These are phyloP conservation scores for Leptinotarsa texana DNA, from an alignment of 1,140 invertebrate species.

Conservation along the genomic window DNA sequence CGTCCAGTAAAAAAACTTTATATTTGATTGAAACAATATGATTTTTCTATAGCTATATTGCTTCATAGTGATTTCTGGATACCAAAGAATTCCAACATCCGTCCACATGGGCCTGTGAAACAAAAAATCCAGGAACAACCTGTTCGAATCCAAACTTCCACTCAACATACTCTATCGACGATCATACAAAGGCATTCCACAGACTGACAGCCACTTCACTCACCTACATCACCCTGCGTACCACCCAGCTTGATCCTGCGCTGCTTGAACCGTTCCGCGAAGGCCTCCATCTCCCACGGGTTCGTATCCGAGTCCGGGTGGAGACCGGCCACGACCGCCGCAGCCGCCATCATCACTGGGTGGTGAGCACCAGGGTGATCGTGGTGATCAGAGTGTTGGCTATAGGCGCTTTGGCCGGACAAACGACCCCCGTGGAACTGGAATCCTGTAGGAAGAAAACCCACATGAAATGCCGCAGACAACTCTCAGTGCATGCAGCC, in stretches of 20 bases:
- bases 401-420: background rate
- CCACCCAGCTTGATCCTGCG: conserved; percentile 96
- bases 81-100: too few species aligned
- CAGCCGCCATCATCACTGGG: conserved; percentile 76
- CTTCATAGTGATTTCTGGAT: too few species aligned
- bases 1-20: too few species aligned
- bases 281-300: conserved; percentile 95
- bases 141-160: too few species aligned
- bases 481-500: background rate
- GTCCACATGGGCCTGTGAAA: too few species aligned
- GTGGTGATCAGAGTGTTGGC: conserved; percentile 54
- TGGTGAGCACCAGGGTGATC: conserved; percentile 64
- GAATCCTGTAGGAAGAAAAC: background rate
- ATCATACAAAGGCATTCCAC: too few species aligned
- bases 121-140: too few species aligned
- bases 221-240: conserved; percentile 94
- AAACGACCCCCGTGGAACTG: background rate
- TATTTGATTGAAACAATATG: too few species aligned
- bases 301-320: conserved; percentile 92
- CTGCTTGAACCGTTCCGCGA: conserved; percentile 98
- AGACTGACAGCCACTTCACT: background rate
- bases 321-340: conserved; percentile 72
- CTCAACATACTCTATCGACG: too few species aligned
- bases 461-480: background rate
- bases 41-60: too few species aligned